Evolutionary conservation across 2,888 invertebrate species (phyloP), one percentile per base, ranked within the genome.

Genomic region (Drosophila cracens): DNA sequence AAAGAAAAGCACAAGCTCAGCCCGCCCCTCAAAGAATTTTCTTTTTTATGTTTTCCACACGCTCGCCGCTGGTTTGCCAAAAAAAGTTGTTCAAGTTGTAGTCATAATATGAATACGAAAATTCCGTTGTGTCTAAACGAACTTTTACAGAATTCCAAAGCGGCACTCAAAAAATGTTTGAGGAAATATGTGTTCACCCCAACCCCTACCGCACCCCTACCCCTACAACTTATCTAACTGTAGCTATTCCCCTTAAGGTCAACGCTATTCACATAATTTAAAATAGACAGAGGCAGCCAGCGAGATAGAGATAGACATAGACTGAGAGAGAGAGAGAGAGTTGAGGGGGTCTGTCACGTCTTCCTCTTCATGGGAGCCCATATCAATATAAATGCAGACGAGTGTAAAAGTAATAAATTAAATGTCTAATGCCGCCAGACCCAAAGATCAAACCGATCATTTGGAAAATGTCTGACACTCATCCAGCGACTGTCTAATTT

Each of bases 71-170:
- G 34, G 36, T 62, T 78, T 70, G 80, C 69, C 76, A 82, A 79
- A 76, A 31, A 33, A 73, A 48, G 52, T 61, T 54, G 53, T 68
- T 62, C 65, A 66, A 76, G 60, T 76, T 76, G 34, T 60, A 51
- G 63, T 63, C 62, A 65, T 59, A 62, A 74, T 62, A 70, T 36
- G 43, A 21, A 57, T 56, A 34, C 40, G 25, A 51, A 56, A 65
- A 76, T 76, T 76, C 67, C 71, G 31, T 54, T 63, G 59, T 53
- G 62, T 79, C 70, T 66, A 38, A 63, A 49, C 66, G 68, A 87
- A 79, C 79, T 87, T 79, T 79, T 83, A 71, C 85, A 82, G 76
- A 79, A 83, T 83, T 79, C 85, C 85, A 79, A 76, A 76, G 59
- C 64, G 67, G 33, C 76, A 70, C 74, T 74, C 68, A 52, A 68